These are phyloP conservation scores for Enoplosus armatus DNA, from an alignment of 2,797 vertebrate species.

Conservation along the genomic window DNA sequence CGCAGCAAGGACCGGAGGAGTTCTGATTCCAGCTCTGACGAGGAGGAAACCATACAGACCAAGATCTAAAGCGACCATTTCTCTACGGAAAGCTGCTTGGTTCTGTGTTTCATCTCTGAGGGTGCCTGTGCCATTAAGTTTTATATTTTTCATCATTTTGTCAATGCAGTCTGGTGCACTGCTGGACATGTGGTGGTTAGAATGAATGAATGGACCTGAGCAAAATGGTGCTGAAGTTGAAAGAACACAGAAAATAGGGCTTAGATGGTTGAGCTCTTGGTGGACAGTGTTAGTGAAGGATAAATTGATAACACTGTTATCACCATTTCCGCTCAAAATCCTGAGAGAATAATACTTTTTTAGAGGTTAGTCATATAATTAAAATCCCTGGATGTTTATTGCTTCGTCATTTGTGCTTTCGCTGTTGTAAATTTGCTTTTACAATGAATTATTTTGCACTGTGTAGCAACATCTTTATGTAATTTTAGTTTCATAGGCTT, in stretches of 20 bases:
- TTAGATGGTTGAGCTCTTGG: background rate
- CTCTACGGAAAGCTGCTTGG: background rate
- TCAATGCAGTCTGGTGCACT: background rate
- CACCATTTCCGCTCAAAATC: background rate
- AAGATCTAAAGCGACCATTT: conserved; percentile 63
- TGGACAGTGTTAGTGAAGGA: conserved; percentile 40
- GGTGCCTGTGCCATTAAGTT: background rate
- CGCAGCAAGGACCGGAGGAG: conserved; percentile 23
- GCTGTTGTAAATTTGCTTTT: conserved; percentile 52
- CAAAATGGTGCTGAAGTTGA: conserved; percentile 17
- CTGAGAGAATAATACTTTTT: background rate
- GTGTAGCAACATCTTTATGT: conserved; percentile 34
- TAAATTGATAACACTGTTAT: conserved; percentile 3
- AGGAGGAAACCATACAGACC: conserved; percentile 31
- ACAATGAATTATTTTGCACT: conserved; percentile 60
- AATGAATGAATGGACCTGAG: conserved; percentile 9
- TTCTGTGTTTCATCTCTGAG: conserved; percentile 23
- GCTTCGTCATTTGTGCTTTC: conserved; percentile 27
- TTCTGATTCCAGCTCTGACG: conserved; percentile 47
- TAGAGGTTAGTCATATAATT: conserved; percentile 16
- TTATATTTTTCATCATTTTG: conserved; percentile 18
- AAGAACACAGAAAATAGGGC: conserved; percentile 15
- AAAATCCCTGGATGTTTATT: conserved; percentile 29
- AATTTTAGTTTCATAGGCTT: conserved; percentile 27
- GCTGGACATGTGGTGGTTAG: conserved; percentile 11